Conservation (phyloP, 2,888 invertebrate genomes). For the Onchidella celtica region DNA sequence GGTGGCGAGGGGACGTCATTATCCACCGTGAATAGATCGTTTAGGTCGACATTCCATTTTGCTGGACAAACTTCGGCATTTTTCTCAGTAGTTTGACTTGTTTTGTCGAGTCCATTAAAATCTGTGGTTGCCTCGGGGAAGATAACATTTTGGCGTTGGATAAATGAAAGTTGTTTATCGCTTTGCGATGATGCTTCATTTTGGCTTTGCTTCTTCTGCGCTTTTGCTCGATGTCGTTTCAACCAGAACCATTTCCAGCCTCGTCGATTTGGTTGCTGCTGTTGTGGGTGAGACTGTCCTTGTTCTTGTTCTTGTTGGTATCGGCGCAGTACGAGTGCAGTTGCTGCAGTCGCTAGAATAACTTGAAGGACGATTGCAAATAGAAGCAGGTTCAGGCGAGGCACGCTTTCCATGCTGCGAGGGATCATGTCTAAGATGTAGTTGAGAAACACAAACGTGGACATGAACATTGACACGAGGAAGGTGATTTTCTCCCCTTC, state of each 20-base stretch:
- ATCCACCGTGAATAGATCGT: neutral
- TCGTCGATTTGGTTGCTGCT: neutral
- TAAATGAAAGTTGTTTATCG: neutral
- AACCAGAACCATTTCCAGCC: neutral
- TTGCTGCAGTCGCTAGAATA: slow-evolving; percentile 32
- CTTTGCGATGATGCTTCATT: neutral
- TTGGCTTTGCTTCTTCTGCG: neutral
- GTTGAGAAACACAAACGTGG: slow-evolving; percentile 30
- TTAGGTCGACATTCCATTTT: neutral
- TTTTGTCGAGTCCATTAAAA: neutral
- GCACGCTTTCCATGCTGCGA: slow-evolving; percentile 22
- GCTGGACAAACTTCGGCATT: neutral
- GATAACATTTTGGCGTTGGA: neutral
- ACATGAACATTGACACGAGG: slow-evolving; percentile 34
- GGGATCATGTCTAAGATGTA: slow-evolving; percentile 35
- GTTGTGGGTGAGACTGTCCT: neutral
- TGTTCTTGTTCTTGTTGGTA: slow-evolving; percentile 11
- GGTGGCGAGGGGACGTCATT: neutral
- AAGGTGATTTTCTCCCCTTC: slow-evolving; percentile 28
- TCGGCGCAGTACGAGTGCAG: slow-evolving; percentile 19
- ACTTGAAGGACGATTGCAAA: slow-evolving; percentile 27
- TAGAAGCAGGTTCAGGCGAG: slow-evolving; percentile 24
- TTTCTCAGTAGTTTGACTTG: neutral
- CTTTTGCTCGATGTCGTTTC: neutral
- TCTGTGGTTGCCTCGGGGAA: neutral